Percentiles rank a stretch among this genome's conserved stretches.
Evolutionary conservation across 2,888 invertebrate genomes (phyloP).

Genomic region (Drosophila recens): DNA sequence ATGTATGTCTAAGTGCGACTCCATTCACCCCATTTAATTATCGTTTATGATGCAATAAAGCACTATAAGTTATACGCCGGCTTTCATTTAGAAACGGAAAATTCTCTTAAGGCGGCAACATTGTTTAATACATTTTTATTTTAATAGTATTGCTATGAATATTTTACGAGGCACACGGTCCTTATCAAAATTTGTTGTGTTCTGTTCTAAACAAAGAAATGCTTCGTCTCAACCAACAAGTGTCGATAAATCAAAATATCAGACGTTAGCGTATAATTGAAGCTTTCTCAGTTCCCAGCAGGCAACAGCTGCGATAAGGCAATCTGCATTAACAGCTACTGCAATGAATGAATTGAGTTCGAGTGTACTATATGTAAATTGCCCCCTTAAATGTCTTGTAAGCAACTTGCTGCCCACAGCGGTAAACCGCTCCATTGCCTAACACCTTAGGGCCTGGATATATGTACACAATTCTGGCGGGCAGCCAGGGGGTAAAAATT

Average conservation of each 20-base stretch:
- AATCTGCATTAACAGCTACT: background rate
- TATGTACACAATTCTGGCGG: conserved; percentile 7
- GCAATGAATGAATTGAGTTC: background rate
- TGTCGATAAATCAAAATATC: conserved; percentile 21
- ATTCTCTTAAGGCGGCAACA: conserved; percentile 4
- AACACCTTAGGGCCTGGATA: background rate
- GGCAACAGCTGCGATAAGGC: conserved; percentile 45
- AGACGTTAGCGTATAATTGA: background rate
- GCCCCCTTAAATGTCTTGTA: background rate
- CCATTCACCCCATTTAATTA: background rate
- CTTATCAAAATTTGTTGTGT: background rate
- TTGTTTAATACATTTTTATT: conserved; percentile 13
- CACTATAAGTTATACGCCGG: conserved; percentile 4
- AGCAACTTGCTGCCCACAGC: background rate
- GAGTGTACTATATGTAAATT: conserved; percentile 1
- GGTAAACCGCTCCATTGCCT: background rate
- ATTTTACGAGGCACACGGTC: background rate
- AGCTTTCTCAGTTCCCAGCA: conserved; percentile 4
- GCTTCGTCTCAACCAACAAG: background rate
- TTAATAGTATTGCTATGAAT: conserved; percentile 1
- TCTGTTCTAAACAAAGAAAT: background rate
- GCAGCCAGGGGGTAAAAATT: conserved; percentile 33
- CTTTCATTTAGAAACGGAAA: conserved; percentile 11
- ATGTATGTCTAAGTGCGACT: background rate
- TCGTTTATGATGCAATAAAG: conserved; percentile 17